A percentile compares a stretch with the other conserved stretches of the same genome.
phyloP scores from a whole-genome alignment of 1,140 invertebrate species.

The Lamellibrachia luymesi region DNA sequence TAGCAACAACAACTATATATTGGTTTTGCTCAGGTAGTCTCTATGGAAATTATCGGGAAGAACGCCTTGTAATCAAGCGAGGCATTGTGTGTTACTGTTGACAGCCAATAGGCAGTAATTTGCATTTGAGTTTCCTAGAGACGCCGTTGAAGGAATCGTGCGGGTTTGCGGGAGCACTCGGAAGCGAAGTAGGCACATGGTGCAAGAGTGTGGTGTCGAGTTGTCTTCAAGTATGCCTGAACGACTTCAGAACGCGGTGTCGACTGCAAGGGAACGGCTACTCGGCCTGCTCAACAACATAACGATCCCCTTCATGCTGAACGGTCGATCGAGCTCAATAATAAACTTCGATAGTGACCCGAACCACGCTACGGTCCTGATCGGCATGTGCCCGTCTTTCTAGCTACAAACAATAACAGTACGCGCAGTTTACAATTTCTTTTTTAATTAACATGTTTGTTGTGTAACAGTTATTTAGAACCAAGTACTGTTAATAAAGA shows the following conservation, averaged over 20 bases:
- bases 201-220: not conserved
- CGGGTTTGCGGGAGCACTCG: not conserved
- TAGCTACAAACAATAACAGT: not conserved
- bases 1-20: not conserved
- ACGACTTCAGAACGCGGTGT: not conserved
- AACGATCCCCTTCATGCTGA: not conserved
- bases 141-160: not conserved
- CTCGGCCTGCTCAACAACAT: not conserved
- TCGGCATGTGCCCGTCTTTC: not conserved
- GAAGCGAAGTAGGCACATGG: not conserved
- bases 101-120: not conserved
- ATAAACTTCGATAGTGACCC: not conserved
- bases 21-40: constrained; percentile 4
- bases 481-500: not conserved
- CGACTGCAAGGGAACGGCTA: not conserved
- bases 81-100: not conserved
- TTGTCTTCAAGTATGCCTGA: not conserved
- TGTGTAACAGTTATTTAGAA: not conserved
- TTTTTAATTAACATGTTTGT: not conserved
- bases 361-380: not conserved
- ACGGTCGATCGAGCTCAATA: not conserved
- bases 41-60: not conserved
- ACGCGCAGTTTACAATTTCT: not conserved
- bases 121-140: not conserved
- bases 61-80: not conserved